Conservation (phyloP, 2,888 invertebrate species). For the Ophion ventricosus region DNA sequence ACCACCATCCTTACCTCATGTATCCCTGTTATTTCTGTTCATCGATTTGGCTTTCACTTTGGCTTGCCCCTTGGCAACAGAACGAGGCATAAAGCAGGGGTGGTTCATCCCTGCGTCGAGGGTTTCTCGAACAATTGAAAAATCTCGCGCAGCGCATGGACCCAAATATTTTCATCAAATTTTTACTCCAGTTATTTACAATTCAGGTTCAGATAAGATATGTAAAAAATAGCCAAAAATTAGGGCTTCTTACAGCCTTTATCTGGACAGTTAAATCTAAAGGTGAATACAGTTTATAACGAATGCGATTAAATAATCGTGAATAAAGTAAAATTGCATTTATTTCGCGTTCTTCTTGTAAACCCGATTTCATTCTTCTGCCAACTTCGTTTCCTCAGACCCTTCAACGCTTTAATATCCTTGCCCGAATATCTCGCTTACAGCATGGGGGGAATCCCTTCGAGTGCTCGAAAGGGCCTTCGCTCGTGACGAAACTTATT, state of each 20-base stretch:
- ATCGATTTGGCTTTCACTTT: conserved; percentile 76
- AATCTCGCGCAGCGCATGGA: neutral
- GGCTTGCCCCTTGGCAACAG: conserved; percentile 68
- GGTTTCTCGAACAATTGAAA: neutral
- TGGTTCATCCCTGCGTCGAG: conserved; percentile 32
- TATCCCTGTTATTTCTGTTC: conserved; percentile 74
- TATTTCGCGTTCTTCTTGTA: neutral
- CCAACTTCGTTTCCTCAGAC: neutral
- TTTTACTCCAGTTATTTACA: no score
- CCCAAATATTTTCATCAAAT: neutral
- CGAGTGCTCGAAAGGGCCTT: conserved; percentile 72
- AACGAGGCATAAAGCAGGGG: conserved; percentile 31
- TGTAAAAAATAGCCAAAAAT: no score
- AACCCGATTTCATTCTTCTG: neutral
- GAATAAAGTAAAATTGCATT: neutral
- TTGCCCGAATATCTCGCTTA: neutral
- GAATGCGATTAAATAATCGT: neutral
- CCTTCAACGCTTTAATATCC: neutral
- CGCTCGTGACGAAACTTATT: conserved; percentile 71
- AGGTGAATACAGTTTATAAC: no score
- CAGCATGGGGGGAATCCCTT: conserved; percentile 40
- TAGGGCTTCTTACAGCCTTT: no score
- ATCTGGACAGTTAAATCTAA: no score
- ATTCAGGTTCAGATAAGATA: no score
- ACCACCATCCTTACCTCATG: conserved; percentile 63